phyloP scores from a whole-genome alignment of 2,888 invertebrate species.

The Sthenelais limicola region DNA sequence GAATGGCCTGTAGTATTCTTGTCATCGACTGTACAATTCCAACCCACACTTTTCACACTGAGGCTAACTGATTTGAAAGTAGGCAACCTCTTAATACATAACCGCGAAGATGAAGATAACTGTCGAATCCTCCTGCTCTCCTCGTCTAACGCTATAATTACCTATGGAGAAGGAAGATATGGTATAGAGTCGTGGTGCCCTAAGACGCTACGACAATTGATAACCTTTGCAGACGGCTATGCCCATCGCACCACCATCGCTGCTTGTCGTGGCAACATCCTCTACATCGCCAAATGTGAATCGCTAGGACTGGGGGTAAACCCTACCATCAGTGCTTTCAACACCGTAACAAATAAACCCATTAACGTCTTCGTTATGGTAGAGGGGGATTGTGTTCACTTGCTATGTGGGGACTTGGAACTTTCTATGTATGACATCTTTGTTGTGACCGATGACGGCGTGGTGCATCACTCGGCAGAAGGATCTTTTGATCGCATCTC shows the following conservation, averaged over 20 bases:
- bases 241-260: constrained; percentile 4
- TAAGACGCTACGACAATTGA: constrained; percentile 4
- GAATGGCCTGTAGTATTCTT: background rate
- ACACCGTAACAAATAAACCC: constrained; percentile 13
- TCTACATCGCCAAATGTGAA: constrained; percentile 12
- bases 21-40: background rate
- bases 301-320: background rate
- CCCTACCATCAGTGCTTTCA: constrained; percentile 22
- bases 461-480: background rate
- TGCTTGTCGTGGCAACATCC: background rate
- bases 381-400: constrained; percentile 15
- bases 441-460: constrained; percentile 9
- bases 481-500: constrained; percentile 1
- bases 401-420: constrained; percentile 6
- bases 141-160: background rate
- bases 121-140: constrained; percentile 1
- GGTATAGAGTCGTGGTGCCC: constrained; percentile 25
- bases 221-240: constrained; percentile 7
- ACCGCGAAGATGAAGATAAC: background rate
- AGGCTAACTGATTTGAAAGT: background rate
- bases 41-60: constrained; percentile 3
- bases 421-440: background rate
- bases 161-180: background rate
- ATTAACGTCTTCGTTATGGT: constrained; percentile 21
- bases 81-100: background rate